Base-by-base conservation (phyloP, 2,113 vertebrate genomes). In the Chloroceryle aenea region DNA sequence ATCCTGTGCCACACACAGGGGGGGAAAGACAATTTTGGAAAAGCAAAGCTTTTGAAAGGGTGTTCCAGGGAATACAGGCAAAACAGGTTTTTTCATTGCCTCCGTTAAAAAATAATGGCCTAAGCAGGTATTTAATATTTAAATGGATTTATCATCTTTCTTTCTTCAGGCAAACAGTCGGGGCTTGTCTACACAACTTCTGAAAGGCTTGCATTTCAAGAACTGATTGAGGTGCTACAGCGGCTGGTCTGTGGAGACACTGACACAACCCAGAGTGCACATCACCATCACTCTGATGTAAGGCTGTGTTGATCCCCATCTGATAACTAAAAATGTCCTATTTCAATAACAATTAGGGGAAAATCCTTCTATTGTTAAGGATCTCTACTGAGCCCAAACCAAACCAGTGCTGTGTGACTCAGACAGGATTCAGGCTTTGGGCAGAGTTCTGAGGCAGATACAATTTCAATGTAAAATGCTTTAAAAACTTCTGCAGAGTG, bases 41-140 rank as follows among this genome's bases (percentile, higher is more conserved):
- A 87, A 80, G 50, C 71, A 85, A 91, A 89, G 81, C 85, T 87
- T 89, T 91, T 79, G 84, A 93, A 94, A 90, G 26, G 15, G 40
- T 66, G 47, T 93, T 79, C 76, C 34, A 58, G 43, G 36, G 78
- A 93, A 94, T 58, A 87, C 12, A 82, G 76, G 63, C 47, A 89
- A 90, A 96, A 76, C 62, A 74, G 79, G 53, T 91, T 96, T 85
- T 40, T 87, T 56, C 87, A 58, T 26, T 66, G 40, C 32, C 66
- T 76, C 69, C 30, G 80, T 85, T 89, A 92, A 81, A 86, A 96
- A 87, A 85, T 79, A 69, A 94, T 85, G 3, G 11, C 15, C n/a
- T 96, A 40, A 72, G 87, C 63, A 71, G 48, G 9, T 77, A 25
- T 61, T 88, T 77, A 85, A 76, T 64, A 66, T 88, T 97, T 90